phyloP scores from a whole-genome alignment of 1,140 invertebrate genomes.

The Macrotrachela quadricornifera region DNA sequence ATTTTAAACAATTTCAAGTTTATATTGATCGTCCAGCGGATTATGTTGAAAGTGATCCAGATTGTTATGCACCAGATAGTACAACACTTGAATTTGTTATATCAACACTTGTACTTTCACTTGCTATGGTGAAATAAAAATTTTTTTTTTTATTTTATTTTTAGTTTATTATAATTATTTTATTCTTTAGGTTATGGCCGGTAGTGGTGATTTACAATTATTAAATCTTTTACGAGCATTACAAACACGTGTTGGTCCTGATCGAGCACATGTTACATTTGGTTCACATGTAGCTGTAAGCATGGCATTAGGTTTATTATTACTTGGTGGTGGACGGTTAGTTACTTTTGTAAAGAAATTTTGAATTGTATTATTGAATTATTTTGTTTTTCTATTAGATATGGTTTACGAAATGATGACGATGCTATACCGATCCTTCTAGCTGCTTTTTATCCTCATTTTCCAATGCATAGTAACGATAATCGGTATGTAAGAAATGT shows the following conservation, averaged over 20 bases:
- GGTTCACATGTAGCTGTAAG: slow-evolving; percentile 80
- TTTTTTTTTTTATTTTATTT: too few relatives aligned
- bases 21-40: too few relatives aligned
- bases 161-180: too few relatives aligned
- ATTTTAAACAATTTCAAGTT: too few relatives aligned
- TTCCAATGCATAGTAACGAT: slow-evolving; percentile 80
- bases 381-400: too few relatives aligned
- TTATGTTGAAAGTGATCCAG: too few relatives aligned
- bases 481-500: slow-evolving; percentile 43
- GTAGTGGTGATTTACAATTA: slow-evolving; percentile 67
- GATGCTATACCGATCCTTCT: slow-evolving; percentile 51
- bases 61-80: too few relatives aligned
- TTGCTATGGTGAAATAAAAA: slow-evolving; percentile 46
- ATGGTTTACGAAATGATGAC: too few relatives aligned
- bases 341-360: too few relatives aligned
- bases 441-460: slow-evolving; percentile 82
- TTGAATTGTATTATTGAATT: slow-evolving; percentile 48
- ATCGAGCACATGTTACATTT: slow-evolving; percentile 45
- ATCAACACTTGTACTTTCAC: slow-evolving; percentile 41
- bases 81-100: too few relatives aligned
- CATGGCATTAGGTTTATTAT: slow-evolving; percentile 71
- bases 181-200: slow-evolving; percentile 42
- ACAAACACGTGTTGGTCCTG: slow-evolving; percentile 38
- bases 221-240: slow-evolving; percentile 62
- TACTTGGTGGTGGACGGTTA: slow-evolving; percentile 66